Conservation (phyloP, 2,797 vertebrate species). For the Odontamblyopus lacepedii region DNA sequence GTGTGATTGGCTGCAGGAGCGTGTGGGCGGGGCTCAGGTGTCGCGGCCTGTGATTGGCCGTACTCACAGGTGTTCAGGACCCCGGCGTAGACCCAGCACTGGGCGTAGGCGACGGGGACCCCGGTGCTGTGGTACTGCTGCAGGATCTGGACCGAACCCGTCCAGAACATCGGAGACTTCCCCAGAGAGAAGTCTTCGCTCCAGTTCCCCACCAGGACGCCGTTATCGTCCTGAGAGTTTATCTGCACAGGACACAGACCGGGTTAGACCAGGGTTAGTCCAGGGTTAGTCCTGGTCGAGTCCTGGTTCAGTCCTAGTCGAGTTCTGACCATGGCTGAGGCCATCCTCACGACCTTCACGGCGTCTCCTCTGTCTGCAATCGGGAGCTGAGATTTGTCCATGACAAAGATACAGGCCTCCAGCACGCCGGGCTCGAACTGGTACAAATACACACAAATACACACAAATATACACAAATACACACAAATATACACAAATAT, state of each 20-base stretch:
- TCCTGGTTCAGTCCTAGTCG: neutral
- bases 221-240: constrained; percentile 86
- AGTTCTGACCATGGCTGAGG: constrained; percentile 83
- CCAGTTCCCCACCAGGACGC: constrained; percentile 90
- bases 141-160: constrained; percentile 85
- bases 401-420: constrained; percentile 86
- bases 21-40: neutral
- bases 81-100: constrained; percentile 95
- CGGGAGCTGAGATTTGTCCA: constrained; percentile 85
- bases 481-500: too few species aligned
- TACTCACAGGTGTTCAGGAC: constrained; percentile 92
- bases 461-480: too few species aligned
- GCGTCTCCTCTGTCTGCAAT: constrained; percentile 80
- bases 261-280: neutral
- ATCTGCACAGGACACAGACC: constrained; percentile 67
- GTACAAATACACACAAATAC: neutral
- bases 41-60: constrained; percentile 76
- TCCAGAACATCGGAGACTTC: constrained; percentile 85
- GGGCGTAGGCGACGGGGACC: constrained; percentile 80
- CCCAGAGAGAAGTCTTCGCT: constrained; percentile 77
- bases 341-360: constrained; percentile 82
- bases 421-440: constrained; percentile 86
- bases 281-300: neutral
- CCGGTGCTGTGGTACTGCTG: constrained; percentile 75
- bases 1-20: neutral